Evolutionary conservation across 2,888 invertebrate species (phyloP).

Genomic region (Cephus sareptanus): DNA sequence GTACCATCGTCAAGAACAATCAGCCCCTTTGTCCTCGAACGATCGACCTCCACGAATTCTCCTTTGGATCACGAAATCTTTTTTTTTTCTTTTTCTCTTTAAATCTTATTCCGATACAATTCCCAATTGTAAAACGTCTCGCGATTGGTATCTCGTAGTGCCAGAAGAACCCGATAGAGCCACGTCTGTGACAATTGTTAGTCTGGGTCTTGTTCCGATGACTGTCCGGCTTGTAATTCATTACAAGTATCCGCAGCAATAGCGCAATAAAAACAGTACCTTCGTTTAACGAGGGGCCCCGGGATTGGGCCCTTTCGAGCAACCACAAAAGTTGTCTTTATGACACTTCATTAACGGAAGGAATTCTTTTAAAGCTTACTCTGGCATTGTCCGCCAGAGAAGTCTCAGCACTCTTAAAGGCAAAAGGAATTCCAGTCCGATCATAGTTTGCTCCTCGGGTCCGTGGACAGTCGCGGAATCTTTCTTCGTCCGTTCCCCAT

Average conservation of each 20-base stretch:
- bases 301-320: constrained; percentile 23
- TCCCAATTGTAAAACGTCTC: neutral
- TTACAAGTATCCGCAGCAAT: constrained; percentile 49
- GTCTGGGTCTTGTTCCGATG: neutral
- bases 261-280: constrained; percentile 42
- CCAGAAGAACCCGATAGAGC: neutral
- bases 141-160: neutral
- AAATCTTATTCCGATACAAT: neutral
- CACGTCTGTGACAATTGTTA: neutral
- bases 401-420: constrained; percentile 51
- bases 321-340: constrained; percentile 62
- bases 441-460: constrained; percentile 59
- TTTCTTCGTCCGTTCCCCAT: constrained; percentile 25
- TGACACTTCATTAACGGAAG: constrained; percentile 56
- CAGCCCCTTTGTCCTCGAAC: constrained; percentile 36
- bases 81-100: neutral
- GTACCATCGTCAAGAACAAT: constrained; percentile 40
- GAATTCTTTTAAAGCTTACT: constrained; percentile 52
- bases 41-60: constrained; percentile 12
- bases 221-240: constrained; percentile 48
- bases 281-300: constrained; percentile 36
- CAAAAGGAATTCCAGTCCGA: constrained; percentile 57
- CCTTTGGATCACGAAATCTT: constrained; percentile 25
- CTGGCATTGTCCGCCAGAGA: constrained; percentile 30
- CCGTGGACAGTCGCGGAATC: constrained; percentile 48